Percentiles rank a stretch among this genome's conserved stretches.
Conservation (phyloP, 2,797 vertebrate genomes). For the Tachyglossus aculeatus region DNA sequence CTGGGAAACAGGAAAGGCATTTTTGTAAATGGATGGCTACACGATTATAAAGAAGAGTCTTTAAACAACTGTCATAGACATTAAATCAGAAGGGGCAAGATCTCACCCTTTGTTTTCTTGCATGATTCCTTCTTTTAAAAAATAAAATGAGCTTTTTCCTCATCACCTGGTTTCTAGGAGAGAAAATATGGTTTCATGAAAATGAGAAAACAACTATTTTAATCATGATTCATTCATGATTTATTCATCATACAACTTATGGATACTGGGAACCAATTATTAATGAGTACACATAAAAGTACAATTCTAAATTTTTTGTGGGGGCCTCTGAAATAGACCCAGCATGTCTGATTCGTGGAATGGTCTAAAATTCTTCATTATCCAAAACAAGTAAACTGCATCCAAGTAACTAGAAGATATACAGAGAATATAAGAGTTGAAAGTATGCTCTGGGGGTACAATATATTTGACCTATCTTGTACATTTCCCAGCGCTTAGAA, state of each 20-base stretch:
- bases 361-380: constrained; percentile 29
- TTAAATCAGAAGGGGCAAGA: constrained; percentile 63
- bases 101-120: constrained; percentile 96
- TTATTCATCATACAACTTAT: constrained; percentile 16
- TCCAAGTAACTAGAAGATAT: too few species aligned
- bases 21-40: constrained; percentile 10
- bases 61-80: constrained; percentile 40
- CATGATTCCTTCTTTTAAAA: constrained; percentile 98
- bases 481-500: too few species aligned
- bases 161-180: constrained; percentile 96
- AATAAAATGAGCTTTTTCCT: constrained; percentile 98
- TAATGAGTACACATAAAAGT: constrained; percentile 21
- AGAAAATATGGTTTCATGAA: constrained; percentile 66
- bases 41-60: constrained; percentile 38
- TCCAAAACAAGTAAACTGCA: constrained; percentile 13
- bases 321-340: constrained; percentile 43
- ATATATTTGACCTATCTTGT: too few species aligned
- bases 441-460: too few species aligned
- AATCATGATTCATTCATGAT: constrained; percentile 6
- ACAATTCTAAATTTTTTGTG: constrained; percentile 41
- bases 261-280: constrained; percentile 41
- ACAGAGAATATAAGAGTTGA: too few species aligned
- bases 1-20: too few species aligned
- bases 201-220: constrained; percentile 59
- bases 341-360: constrained; percentile 16